Evolutionary conservation across 1,140 invertebrate genomes (phyloP).

Genomic region (Bombus huntii): DNA sequence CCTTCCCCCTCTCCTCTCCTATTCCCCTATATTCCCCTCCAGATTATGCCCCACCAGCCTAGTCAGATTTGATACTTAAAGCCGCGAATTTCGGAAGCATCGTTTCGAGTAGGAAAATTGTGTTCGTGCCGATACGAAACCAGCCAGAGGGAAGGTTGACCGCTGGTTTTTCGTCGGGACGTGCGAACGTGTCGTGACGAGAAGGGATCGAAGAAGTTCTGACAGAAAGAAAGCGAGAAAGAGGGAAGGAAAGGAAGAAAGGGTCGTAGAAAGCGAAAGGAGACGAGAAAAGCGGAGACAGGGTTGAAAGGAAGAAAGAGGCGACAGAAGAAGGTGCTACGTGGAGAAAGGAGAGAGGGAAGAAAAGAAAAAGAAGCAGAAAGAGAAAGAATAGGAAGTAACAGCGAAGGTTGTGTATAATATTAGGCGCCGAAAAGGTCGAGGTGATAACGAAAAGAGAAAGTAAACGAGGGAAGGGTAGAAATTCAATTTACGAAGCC

Average conservation of each 20-base stretch:
- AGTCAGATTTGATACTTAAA: conserved; percentile 25
- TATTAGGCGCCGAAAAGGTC: neutral
- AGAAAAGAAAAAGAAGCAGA: neutral
- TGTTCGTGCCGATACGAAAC: neutral
- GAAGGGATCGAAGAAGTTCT: too few relatives aligned
- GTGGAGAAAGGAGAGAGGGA: neutral
- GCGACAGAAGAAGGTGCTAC: neutral
- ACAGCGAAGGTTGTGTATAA: neutral
- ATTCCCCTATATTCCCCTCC: conserved; percentile 10
- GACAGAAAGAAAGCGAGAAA: neutral
- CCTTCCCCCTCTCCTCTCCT: neutral
- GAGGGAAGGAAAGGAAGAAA: neutral
- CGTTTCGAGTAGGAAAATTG: conserved; percentile 26
- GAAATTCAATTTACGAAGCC: neutral
- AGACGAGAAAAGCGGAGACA: too few relatives aligned
- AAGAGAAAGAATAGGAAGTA: neutral
- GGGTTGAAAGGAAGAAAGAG: neutral
- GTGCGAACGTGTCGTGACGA: neutral
- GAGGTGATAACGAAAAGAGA: neutral
- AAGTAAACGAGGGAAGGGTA: neutral
- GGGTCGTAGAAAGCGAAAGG: neutral
- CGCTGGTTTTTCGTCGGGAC: neutral
- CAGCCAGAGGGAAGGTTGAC: neutral
- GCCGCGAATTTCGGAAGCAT: conserved; percentile 40
- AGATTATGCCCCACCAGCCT: conserved; percentile 23